Conservation (phyloP, 2,888 invertebrate genomes). For the Fragum fragum region DNA sequence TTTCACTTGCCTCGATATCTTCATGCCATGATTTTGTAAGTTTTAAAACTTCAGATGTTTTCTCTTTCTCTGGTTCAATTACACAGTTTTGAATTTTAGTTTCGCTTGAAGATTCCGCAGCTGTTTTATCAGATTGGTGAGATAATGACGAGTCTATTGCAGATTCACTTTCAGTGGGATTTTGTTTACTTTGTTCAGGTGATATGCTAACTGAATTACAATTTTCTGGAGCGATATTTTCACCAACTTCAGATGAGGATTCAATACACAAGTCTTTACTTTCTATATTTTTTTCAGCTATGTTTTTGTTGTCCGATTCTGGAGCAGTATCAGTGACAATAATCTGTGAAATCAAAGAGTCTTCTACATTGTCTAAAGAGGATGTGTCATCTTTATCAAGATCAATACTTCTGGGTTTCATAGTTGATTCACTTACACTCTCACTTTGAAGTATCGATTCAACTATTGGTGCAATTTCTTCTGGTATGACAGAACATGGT, state of each 20-base stretch:
- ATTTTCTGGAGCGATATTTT: not conserved
- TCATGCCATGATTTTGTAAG: conserved; percentile 35
- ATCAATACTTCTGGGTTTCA: not conserved
- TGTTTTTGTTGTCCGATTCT: not conserved
- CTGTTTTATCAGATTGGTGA: not conserved
- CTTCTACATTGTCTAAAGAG: conserved; percentile 4
- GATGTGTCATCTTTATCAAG: not conserved
- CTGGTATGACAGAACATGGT: not conserved
- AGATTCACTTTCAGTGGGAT: not conserved
- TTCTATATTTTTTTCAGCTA: not conserved
- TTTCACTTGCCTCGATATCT: conserved; percentile 34
- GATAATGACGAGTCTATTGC: not conserved
- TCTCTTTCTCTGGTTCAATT: not conserved
- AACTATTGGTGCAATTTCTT: not conserved
- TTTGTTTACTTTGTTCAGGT: not conserved
- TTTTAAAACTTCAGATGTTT: not conserved
- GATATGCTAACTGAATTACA: not conserved
- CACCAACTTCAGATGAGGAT: not conserved
- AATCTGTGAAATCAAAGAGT: conserved; percentile 15
- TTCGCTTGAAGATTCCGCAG: not conserved
- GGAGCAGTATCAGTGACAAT: not conserved
- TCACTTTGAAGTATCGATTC: not conserved
- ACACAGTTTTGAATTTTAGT: conserved; percentile 4
- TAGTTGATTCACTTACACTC: not conserved
- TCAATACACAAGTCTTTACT: not conserved